Evolutionary conservation across 2,797 vertebrate genomes (phyloP), one percentile per base, ranked within the genome.

Genomic region (Hyperoplus lanceolatus): DNA sequence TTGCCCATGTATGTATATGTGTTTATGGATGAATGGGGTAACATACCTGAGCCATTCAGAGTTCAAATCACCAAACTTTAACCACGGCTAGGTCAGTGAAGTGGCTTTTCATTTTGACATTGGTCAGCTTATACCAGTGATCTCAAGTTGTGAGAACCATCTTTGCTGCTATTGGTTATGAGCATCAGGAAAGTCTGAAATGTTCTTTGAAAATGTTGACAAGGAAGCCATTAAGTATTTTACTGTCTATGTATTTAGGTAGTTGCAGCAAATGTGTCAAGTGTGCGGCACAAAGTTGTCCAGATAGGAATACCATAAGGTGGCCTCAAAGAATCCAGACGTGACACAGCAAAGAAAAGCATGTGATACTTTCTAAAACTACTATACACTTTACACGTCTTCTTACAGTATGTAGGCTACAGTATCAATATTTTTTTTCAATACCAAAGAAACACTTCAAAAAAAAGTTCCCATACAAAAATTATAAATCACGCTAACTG

Each of bases 1-100:
- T 5, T 75, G 56, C 13, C 43, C 46, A 61, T 80, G 55, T 68
- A 48, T 42, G 65, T 50, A 54, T 48, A 10, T 66, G 63, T 64
- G 48, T 58, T 0, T 29, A 13, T 50, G 7, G 42, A 1, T 18
- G 59, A 70, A 57, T 6, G 11, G 14, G 21, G 64, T 83, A 56
- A 68, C 61, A 72, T 46, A 51, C 49, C 41, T 73, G 42, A 73
- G 49, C 38, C 49, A 15, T n/a, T 36, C 42, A 73, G 45, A 55
- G 54, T 50, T 69, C 36, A 68, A 51, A 67, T 46, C 66, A 14
- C 6, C 29, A 29, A 29, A 29, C 36, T 78, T 71, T 65, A 46
- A 58, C 5, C 12, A 14, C 0, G 4, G 18, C 41, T 36, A 41
- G 29, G 11, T 14, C 7, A 13, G 69, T 10, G 12, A 58, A 14